A percentile compares a stretch with the other conserved stretches of the same genome.
phyloP scores from a whole-genome alignment of 2,888 invertebrate species.

The Dyspetes luteomarginatus region DNA sequence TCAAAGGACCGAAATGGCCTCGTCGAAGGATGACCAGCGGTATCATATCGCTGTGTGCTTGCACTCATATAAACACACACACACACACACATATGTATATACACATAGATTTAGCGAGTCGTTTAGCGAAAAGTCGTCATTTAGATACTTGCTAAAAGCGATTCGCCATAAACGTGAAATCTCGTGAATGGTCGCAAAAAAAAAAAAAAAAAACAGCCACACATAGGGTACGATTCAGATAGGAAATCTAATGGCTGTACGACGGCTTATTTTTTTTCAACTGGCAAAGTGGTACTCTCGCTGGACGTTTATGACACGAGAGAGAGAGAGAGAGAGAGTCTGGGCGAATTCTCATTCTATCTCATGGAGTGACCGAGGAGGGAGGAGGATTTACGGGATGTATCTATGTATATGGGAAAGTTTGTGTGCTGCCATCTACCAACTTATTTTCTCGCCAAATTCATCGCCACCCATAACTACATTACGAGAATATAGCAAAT shows the following conservation, averaged over 20 bases:
- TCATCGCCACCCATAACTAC: constrained; percentile 32
- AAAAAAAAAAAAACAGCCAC: constrained; percentile 7
- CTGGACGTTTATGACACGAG: constrained; percentile 58
- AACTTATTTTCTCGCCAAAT: constrained; percentile 36
- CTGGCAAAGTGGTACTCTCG: constrained; percentile 56
- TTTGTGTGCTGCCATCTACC: constrained; percentile 15
- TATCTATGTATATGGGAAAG: background rate
- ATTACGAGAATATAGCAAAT: constrained; percentile 7
- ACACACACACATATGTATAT: background rate
- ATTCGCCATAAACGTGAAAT: constrained; percentile 80
- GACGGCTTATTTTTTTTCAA: constrained; percentile 56
- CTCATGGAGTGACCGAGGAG: too few species aligned
- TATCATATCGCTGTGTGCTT: constrained; percentile 20
- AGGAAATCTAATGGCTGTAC: constrained; percentile 75
- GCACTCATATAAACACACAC: background rate
- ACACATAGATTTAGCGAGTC: constrained; percentile 38
- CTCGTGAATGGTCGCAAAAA: constrained; percentile 55
- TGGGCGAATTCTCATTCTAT: constrained; percentile 32
- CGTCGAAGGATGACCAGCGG: constrained; percentile 32
- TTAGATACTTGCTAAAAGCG: constrained; percentile 82
- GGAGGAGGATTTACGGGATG: too few species aligned
- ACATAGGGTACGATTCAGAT: constrained; percentile 70
- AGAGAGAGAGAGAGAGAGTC: constrained; percentile 33
- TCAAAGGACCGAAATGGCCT: constrained; percentile 16
- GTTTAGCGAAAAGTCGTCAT: constrained; percentile 76